phyloP scores from a whole-genome alignment of 2,797 vertebrate genomes.

The Paedocypris micromegethes region DNA sequence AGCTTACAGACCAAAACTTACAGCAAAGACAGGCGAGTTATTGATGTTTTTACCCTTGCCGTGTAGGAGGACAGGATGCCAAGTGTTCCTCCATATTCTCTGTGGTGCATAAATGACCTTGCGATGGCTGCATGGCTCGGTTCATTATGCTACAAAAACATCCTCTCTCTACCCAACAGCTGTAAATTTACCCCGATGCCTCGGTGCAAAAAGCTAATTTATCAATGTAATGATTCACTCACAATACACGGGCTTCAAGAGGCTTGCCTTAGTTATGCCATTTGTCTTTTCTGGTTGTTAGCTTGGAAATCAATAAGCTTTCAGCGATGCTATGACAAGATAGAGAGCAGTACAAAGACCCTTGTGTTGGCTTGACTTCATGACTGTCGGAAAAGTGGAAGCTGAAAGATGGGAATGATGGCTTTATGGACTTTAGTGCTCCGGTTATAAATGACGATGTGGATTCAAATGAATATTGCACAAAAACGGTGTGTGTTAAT shows the following conservation, averaged over 20 bases:
- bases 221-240: conserved; percentile 24
- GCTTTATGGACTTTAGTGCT: too few relatives aligned
- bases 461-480: too few relatives aligned
- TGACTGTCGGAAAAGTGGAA: too few relatives aligned
- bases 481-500: too few relatives aligned
- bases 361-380: neutral
- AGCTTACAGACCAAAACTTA: conserved; percentile 19
- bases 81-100: conserved; percentile 36
- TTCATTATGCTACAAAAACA: conserved; percentile 35
- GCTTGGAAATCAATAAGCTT: conserved; percentile 4
- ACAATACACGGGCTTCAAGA: conserved; percentile 14
- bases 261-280: conserved; percentile 18
- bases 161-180: conserved; percentile 13
- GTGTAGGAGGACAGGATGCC: conserved; percentile 21
- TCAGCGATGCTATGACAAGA: neutral
- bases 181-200: conserved; percentile 15
- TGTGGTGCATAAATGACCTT: conserved; percentile 27
- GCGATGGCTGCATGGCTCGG: conserved; percentile 6
- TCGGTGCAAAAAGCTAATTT: conserved; percentile 22
- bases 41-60: conserved; percentile 37
- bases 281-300: conserved; percentile 10
- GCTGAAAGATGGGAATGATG: too few relatives aligned
- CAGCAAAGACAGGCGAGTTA: conserved; percentile 17
- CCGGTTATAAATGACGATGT: too few relatives aligned
- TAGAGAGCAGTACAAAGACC: neutral